Conservation (phyloP, 2,888 invertebrate species). For the Mimas tiliae region DNA sequence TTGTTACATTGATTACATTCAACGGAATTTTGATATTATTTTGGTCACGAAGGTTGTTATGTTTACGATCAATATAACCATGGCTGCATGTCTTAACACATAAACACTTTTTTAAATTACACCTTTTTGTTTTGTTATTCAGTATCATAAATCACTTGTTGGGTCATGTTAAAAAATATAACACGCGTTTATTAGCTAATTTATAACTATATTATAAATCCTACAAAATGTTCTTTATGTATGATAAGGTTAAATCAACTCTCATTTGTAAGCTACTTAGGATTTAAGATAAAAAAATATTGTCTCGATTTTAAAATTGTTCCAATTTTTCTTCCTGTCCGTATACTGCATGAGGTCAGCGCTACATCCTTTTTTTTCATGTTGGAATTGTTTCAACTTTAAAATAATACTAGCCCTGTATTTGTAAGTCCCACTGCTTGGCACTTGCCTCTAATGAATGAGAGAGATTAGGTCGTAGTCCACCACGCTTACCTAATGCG, state of each 20-base stretch:
- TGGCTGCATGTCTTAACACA: background rate
- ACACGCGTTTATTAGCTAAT: background rate
- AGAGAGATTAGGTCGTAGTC: no score
- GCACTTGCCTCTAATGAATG: no score
- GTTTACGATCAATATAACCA: background rate
- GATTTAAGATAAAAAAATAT: no score
- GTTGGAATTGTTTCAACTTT: no score
- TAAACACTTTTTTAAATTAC: background rate
- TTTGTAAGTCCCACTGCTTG: no score
- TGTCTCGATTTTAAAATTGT: no score
- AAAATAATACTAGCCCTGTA: no score
- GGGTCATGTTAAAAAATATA: background rate
- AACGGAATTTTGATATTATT: conserved; percentile 2
- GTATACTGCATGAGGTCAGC: no score
- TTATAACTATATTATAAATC: background rate
- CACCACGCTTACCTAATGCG: no score
- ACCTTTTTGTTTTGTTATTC: background rate
- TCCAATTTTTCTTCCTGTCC: no score
- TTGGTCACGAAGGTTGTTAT: conserved; percentile 3
- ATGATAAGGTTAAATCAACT: background rate
- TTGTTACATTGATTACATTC: conserved; percentile 10
- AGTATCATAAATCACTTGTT: background rate
- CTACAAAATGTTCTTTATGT: background rate
- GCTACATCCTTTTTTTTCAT: no score
- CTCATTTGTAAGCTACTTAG: no score